A percentile compares a stretch with the other conserved stretches of the same genome.
phyloP scores from a whole-genome alignment of 2,797 vertebrate genomes.

The Pagetopsis macropterus region DNA sequence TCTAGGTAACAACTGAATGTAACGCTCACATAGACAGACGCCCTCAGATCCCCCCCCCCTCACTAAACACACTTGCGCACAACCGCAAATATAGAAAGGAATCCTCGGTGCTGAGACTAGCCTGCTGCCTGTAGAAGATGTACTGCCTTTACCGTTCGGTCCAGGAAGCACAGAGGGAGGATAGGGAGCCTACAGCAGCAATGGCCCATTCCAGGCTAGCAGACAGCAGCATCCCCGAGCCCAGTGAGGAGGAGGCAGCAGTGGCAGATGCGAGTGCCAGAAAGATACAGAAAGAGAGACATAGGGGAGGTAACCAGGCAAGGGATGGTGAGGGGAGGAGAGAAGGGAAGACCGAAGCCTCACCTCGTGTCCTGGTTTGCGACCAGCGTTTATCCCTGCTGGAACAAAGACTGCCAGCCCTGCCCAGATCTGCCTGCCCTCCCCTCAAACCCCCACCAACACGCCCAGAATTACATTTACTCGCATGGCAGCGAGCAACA shows the following conservation, averaged over 20 bases:
- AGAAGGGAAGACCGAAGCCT: slow-evolving; percentile 66
- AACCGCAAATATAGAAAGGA: slow-evolving; percentile 30
- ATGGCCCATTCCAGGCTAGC: slow-evolving; percentile 81
- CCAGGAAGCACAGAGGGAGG: slow-evolving; percentile 84
- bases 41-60: slow-evolving; percentile 4
- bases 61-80: slow-evolving; percentile 61
- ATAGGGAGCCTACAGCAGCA: slow-evolving; percentile 86
- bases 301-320: slow-evolving; percentile 28
- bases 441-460: slow-evolving; percentile 56
- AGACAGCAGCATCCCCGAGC: slow-evolving; percentile 78
- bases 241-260: slow-evolving; percentile 46
- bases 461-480: slow-evolving; percentile 54
- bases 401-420: slow-evolving; percentile 74
- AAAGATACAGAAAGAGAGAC: slow-evolving; percentile 43
- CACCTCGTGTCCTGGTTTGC: slow-evolving; percentile 75
- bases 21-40: slow-evolving; percentile 23
- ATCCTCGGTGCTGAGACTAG: slow-evolving; percentile 38
- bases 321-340: slow-evolving; percentile 48
- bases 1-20: slow-evolving; percentile 52
- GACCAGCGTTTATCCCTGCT: slow-evolving; percentile 63
- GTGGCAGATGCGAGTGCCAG: slow-evolving; percentile 38
- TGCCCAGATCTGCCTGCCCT: slow-evolving; percentile 58
- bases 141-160: slow-evolving; percentile 86
- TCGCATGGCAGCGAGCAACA: slow-evolving; percentile 33
- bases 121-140: slow-evolving; percentile 48